Conservation (phyloP, 2,797 vertebrate species). For the Bradypodion ventrale region DNA sequence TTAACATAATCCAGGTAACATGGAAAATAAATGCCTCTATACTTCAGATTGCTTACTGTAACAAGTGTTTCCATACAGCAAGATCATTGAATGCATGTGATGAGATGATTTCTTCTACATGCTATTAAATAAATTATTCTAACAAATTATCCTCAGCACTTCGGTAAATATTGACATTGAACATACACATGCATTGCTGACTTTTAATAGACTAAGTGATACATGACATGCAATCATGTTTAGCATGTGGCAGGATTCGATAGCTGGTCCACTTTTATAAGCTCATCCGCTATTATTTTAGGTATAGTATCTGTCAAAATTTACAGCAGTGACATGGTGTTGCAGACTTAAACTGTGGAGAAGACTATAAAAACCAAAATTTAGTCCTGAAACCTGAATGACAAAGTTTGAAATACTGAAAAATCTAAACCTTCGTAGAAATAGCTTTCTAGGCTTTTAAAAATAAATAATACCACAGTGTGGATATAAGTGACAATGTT, state of each 20-base stretch:
- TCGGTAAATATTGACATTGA: neutral
- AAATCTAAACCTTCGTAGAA: neutral
- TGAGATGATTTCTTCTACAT: neutral
- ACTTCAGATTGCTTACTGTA: neutral
- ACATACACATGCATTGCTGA: neutral
- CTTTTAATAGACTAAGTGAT: neutral
- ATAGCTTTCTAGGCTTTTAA: neutral
- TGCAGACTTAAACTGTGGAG: neutral
- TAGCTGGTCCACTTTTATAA: neutral
- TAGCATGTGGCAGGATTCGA: neutral
- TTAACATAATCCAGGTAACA: neutral
- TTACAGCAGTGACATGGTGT: neutral
- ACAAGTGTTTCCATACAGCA: neutral
- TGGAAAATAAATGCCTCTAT: neutral
- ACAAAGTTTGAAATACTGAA: neutral
- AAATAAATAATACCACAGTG: neutral
- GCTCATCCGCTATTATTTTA: neutral
- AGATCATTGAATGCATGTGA: neutral
- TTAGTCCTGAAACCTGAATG: neutral
- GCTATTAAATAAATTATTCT: neutral
- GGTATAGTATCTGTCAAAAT: neutral
- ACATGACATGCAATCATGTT: neutral
- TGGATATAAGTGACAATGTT: neutral
- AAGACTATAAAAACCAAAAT: neutral
- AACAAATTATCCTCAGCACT: neutral